Evolutionary conservation across 2,113 vertebrate genomes (phyloP), one percentile per base, ranked within the genome.

Genomic region (Salminus brasiliensis): DNA sequence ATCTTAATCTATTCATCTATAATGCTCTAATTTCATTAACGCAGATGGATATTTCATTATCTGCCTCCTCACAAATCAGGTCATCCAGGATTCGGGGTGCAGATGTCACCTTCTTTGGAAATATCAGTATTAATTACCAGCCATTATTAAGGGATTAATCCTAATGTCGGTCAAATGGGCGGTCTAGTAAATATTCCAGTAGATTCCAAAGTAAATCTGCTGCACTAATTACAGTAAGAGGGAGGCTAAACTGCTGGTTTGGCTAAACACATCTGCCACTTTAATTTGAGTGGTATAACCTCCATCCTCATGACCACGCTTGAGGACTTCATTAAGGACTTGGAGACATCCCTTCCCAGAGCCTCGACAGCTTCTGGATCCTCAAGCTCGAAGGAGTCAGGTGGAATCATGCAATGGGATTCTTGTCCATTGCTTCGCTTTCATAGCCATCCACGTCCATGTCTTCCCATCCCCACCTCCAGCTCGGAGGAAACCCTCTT

Each of bases 401-500:
- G n/a, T n/a, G n/a, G n/a, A n/a, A n/a, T n/a, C n/a, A n/a, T 92
- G 90, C 91, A 92, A 91, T 90, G 81, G 90, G 90, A 93, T 93
- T 90, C 89, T 87, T 90, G 90, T 92, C 90, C 89, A 79, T 73
- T 59, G 84, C 73, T 88, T 53, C n/a, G n/a, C n/a, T 68, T n/a
- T 52, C 43, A 30, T n/a, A n/a, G n/a, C 43, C 29, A 70, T 29
- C 43, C 29, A 67, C 59, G 57, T 45, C 83, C 83, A 80, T 78
- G 34, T 6, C 8, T 41, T 32, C 53, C 4, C 16, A 23, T 12
- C 9, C 18, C 36, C 47, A 34, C 23, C 55, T 83, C 68, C 74
- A 76, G 81, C 80, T 80, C 80, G 25, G 70, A n/a, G 21, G 32
- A 4, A 74, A 74, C 62, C 74, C 82, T 79, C 81, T 73, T 52